These are phyloP conservation scores for Myotis planiceps DNA, from an alignment of 2,797 vertebrate species.

Conservation along the genomic window DNA sequence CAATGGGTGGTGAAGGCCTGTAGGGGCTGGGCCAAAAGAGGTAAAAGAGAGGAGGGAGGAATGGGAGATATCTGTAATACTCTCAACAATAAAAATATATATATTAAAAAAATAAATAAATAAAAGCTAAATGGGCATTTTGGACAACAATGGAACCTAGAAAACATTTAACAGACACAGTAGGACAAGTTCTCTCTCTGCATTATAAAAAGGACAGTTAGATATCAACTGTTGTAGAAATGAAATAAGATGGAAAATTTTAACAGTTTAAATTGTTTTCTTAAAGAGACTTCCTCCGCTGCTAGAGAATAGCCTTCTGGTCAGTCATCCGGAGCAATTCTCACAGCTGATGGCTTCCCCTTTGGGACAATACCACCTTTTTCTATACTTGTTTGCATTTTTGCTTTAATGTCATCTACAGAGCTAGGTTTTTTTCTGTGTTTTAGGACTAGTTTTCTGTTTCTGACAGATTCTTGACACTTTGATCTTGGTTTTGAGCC, in stretches of 20 bases:
- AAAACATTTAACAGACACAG: neutral
- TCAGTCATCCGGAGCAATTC: neutral
- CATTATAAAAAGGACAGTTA: neutral
- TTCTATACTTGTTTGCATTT: neutral
- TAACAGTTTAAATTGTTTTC: neutral
- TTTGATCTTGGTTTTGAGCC: neutral
- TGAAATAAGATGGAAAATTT: neutral
- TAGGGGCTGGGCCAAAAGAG: no score
- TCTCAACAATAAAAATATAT: no score
- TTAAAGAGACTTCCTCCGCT: neutral
- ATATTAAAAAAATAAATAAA: no score
- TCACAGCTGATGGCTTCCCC: neutral
- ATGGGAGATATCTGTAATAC: no score
- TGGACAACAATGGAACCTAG: neutral
- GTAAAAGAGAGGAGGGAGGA: no score
- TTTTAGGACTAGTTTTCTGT: neutral
- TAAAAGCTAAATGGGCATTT: neutral
- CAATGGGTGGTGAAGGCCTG: no score
- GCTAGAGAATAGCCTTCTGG: neutral
- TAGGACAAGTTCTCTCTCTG: neutral
- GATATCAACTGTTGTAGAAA: neutral
- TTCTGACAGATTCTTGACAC: neutral
- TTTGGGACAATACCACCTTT: neutral
- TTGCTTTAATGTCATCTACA: neutral
- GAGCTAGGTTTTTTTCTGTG: neutral